Evolutionary conservation across 2,113 vertebrate genomes (phyloP), one percentile per base, ranked within the genome.

Genomic region (Heterotilapia buettikoferi): DNA sequence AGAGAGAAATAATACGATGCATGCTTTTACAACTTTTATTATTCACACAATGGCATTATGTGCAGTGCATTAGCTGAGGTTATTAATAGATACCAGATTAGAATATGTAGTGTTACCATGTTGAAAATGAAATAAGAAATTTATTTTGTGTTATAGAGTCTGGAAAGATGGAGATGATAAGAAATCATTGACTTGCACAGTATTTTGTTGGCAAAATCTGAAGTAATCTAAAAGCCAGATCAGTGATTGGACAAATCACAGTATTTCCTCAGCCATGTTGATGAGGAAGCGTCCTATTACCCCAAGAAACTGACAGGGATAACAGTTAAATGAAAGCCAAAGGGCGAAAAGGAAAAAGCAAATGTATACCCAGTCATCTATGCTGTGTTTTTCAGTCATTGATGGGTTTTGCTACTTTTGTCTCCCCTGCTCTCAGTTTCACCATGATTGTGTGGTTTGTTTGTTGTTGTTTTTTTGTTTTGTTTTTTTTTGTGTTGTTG

Each of bases 141-240:
- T 19, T 3, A 7, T 31, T 78, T 38, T 16, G 29, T 36, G 7
- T 36, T 14, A 29, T 26, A 14, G 53, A 57, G 5, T 7, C 43
- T 40, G 47, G 73, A 76, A 79, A 87, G 19, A 86, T 68, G 45
- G 9, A 52, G 26, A 24, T 66, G 9, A 85, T 66, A 79, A 84
- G 10, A 76, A 81, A 86, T 45, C 6, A 5, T 29, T 13, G 16
- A 9, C 21, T 83, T 31, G 24, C 26, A 47, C 40, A 29, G 45
- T 50, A 0, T 19, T 78, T 52, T 78, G 3, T 76, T 45, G 68
- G 9, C 21, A 45, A 26, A 6, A 45, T 31, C 16, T 31, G 43
- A 78, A 50, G 14, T 76, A 76, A 78, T 50, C 16, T 78, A 50
- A 78, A 31, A 78, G 2, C 10, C 16, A 31, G 43, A 31, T 78